Percentiles rank a stretch among this genome's conserved stretches.
Evolutionary conservation across 2,888 invertebrate genomes (phyloP).

Genomic region (Lissonota sp.): DNA sequence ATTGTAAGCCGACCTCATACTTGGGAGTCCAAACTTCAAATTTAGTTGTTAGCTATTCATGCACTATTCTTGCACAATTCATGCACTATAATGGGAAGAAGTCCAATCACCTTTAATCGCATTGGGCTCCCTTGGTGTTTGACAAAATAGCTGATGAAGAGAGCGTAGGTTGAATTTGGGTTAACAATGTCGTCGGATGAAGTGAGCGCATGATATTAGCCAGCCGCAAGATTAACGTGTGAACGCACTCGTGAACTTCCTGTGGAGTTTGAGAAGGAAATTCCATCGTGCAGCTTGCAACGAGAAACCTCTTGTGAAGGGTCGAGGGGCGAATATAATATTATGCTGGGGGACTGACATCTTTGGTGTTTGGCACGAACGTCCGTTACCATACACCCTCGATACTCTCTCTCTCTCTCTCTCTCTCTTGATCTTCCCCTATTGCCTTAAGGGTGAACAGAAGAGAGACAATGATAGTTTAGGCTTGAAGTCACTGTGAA

Average conservation of each 20-base stretch:
- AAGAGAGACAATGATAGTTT: slow-evolving; percentile 48
- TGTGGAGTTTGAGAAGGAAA: slow-evolving; percentile 65
- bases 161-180: slow-evolving; percentile 64
- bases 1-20: no score
- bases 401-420: slow-evolving; percentile 30
- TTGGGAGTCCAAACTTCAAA: no score
- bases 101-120: no score
- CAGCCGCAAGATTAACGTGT: slow-evolving; percentile 71
- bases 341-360: slow-evolving; percentile 76
- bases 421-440: slow-evolving; percentile 55
- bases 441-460: slow-evolving; percentile 25
- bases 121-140: no score
- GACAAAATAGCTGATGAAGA: no score
- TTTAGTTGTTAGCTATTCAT: no score
- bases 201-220: slow-evolving; percentile 70
- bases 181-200: slow-evolving; percentile 71
- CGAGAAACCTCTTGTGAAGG: slow-evolving; percentile 35
- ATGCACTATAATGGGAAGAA: no score
- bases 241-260: slow-evolving; percentile 27
- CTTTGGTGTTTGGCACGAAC: slow-evolving; percentile 76
- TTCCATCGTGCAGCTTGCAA: slow-evolving; percentile 72
- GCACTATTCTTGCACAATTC: not conserved
- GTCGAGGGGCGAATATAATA: slow-evolving; percentile 72
- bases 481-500: slow-evolving; percentile 35
- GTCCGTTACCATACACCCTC: slow-evolving; percentile 74